Conservation (phyloP, 2,797 vertebrate species). For the Melopsittacus undulatus region DNA sequence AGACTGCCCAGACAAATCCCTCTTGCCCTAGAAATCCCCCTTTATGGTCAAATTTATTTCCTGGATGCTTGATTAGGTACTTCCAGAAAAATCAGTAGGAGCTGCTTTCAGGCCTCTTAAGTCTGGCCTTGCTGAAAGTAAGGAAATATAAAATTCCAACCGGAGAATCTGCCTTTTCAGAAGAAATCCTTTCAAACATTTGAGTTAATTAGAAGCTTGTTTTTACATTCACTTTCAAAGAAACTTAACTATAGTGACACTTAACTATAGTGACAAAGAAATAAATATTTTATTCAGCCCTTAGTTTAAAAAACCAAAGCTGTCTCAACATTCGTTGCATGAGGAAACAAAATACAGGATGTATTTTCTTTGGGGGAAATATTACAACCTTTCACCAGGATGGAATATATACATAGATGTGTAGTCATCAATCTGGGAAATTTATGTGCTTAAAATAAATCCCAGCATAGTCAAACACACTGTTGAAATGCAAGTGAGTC, state of each 20-base stretch:
- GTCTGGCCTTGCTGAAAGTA: neutral
- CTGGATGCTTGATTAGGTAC: neutral
- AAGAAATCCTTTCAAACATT: neutral
- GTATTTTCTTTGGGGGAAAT: neutral
- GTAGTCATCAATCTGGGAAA: neutral
- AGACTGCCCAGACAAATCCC: neutral
- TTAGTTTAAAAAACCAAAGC: neutral
- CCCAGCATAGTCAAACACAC: neutral
- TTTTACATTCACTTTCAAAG: neutral
- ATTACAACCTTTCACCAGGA: neutral
- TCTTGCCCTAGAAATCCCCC: neutral
- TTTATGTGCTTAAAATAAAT: neutral
- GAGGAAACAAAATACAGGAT: neutral
- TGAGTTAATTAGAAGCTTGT: neutral
- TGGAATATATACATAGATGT: neutral
- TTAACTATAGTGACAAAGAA: neutral
- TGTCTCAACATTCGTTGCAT: neutral
- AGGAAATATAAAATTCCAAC: constrained; percentile 10
- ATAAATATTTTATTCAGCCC: neutral
- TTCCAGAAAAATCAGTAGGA: constrained; percentile 22
- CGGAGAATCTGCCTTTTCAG: neutral
- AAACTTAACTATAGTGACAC: too few relatives aligned
- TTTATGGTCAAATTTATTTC: constrained; percentile 21
- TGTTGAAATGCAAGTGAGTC: neutral
- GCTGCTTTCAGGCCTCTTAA: neutral